Base-by-base conservation (phyloP, 2,797 vertebrate genomes). In the Thripadectes ignobilis region DNA sequence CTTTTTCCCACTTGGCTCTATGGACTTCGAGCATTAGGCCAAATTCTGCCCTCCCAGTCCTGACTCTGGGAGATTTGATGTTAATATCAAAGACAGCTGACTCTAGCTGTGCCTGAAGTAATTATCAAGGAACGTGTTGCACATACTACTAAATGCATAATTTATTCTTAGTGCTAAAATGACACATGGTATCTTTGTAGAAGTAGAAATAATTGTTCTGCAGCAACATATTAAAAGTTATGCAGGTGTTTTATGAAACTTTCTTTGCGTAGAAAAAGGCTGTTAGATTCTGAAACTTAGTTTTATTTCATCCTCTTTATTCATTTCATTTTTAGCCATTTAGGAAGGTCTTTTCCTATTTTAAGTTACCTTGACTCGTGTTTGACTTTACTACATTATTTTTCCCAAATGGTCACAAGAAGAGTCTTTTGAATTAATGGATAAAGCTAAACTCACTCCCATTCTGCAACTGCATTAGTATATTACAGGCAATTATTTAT, bases 401-500 rank as follows among this genome's bases (percentile, higher is more conserved):
- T 61, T 88, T 88, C 73, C 67, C 71, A 90, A 86, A 79, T 49
- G 27, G 26, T 85, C 58, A 69, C 18, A 76, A 57, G 32, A 57
- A 93, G 26, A 90, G 71, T 63, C 80, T 88, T 93, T 39, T 74
- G 80, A 92, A 95, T 92, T 94, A 95, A 85, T 88, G 89, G 74
- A 90, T 71, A 82, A 93, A 93, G 51, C 45, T 84, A 93, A 82
- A 93, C 52, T 86, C 66, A 67, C 52, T 90, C 92, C 62, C 76
- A 69, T 84, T 94, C 88, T 82, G 73, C 67, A 95, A 49, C 54
- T 92, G 67, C 67, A 66, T 92, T 86, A 92, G 52, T 90, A 51
- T 7, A n/a, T 71, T 95, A 87, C 55, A 82, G 65, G 59, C 61
- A 94, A 95, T 95, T 95, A 96, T 93, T 95, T 86, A 79, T 96